These are phyloP conservation scores for Girardinus metallicus DNA, from an alignment of 2,797 vertebrate species.

Conservation along the genomic window DNA sequence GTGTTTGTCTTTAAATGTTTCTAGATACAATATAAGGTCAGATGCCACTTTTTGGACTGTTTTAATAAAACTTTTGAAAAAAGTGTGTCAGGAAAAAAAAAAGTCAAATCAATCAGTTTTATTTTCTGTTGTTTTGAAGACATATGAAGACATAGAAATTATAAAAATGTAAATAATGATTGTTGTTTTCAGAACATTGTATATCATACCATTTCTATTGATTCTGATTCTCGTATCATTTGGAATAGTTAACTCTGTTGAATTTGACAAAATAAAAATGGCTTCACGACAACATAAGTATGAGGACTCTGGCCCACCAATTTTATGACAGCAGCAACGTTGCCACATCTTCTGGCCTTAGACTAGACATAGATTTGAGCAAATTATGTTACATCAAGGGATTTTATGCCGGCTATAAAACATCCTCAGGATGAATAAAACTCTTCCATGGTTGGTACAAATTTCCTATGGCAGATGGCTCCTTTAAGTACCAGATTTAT, in stretches of 20 bases:
- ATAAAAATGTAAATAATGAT: background rate
- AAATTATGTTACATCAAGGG: background rate
- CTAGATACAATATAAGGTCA: constrained; percentile 1
- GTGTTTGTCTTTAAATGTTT: constrained; percentile 46
- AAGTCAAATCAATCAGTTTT: background rate
- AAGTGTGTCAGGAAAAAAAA: background rate
- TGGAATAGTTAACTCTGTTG: background rate
- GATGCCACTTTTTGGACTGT: constrained; percentile 10
- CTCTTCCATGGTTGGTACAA: background rate
- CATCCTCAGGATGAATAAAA: background rate
- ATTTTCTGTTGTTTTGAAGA: background rate
- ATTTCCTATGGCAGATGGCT: background rate
- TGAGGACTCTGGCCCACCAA: background rate
- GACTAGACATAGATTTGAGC: background rate
- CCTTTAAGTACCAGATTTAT: background rate
- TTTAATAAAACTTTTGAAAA: constrained; percentile 11
- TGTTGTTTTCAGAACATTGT: background rate
- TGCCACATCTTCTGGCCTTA: background rate
- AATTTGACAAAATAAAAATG: background rate
- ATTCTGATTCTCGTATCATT: background rate
- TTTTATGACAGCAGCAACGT: background rate
- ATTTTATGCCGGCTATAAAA: background rate
- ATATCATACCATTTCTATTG: background rate
- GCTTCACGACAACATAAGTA: background rate
- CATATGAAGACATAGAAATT: background rate